Conservation (phyloP, 2,888 invertebrate species). For the Molanna angustata region DNA sequence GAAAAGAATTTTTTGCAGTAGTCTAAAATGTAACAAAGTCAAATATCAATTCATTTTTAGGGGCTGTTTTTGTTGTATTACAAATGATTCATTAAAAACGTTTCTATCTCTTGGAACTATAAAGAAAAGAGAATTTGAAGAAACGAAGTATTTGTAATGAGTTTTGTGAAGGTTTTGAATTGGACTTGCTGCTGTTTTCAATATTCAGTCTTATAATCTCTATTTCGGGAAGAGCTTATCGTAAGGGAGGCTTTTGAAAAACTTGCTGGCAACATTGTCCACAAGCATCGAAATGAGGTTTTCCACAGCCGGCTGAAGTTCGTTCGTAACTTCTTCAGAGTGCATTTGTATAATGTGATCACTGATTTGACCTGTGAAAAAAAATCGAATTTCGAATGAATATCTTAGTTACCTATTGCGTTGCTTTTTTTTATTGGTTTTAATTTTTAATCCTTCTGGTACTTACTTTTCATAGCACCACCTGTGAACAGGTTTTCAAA, state of each 20-base stretch:
- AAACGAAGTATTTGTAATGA: no score
- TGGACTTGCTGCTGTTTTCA: no score
- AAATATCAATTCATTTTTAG: no score
- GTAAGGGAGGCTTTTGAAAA: conserved; percentile 48
- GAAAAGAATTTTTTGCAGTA: no score
- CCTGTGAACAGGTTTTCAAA: conserved; percentile 60
- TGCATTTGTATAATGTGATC: conserved; percentile 59
- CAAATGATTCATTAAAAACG: no score
- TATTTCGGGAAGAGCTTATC: conserved; percentile 51
- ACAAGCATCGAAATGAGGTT: conserved; percentile 57
- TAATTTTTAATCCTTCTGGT: not conserved
- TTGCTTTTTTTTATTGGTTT: not conserved
- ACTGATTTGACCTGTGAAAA: conserved; percentile 55
- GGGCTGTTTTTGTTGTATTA: no score
- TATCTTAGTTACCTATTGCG: not conserved
- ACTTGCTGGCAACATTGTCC: conserved; percentile 57
- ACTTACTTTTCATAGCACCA: conserved; percentile 56
- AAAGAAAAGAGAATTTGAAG: no score
- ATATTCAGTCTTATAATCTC: not conserved
- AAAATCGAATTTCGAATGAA: not conserved
- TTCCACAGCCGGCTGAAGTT: conserved; percentile 60
- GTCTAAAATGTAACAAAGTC: no score
- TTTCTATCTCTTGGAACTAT: no score
- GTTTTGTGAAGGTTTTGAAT: no score
- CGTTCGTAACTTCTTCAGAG: conserved; percentile 53